A percentile compares a stretch with the other conserved stretches of the same genome.
phyloP scores from a whole-genome alignment of 2,888 invertebrate genomes.

The Andrena marginata region DNA sequence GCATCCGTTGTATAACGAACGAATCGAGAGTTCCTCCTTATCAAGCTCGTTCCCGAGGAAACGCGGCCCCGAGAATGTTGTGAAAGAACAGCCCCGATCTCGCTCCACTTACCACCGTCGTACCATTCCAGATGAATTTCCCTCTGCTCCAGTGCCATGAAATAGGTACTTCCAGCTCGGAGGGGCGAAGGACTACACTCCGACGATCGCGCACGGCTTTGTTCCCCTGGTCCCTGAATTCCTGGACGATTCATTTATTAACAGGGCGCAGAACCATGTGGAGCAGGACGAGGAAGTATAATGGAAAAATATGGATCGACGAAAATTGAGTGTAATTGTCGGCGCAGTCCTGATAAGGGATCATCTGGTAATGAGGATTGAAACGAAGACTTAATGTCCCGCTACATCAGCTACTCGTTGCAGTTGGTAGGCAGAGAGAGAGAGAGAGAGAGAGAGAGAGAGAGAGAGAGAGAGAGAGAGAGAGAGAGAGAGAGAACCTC shows the following conservation, averaged over 20 bases:
- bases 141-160: neutral
- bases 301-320: neutral
- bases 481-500: too few species aligned
- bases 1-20: neutral
- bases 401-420: too few species aligned
- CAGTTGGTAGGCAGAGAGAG: too few species aligned
- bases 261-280: neutral
- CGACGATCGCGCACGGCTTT: neutral
- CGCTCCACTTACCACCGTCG: conserved; percentile 23
- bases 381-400: too few species aligned
- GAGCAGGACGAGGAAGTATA: neutral
- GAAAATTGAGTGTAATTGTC: neutral
- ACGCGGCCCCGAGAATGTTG: conserved; percentile 31
- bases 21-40: conserved; percentile 9
- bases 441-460: too few species aligned
- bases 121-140: conserved; percentile 35
- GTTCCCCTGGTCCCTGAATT: neutral
- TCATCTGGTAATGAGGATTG: too few species aligned
- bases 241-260: neutral
- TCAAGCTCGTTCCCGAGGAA: conserved; percentile 24
- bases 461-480: too few species aligned
- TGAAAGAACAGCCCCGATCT: conserved; percentile 39
- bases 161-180: neutral
- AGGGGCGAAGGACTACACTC: neutral
- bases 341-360: neutral